Evolutionary conservation across 2,888 invertebrate genomes (phyloP), one percentile per base, ranked within the genome.

Genomic region (Limenitis camilla): DNA sequence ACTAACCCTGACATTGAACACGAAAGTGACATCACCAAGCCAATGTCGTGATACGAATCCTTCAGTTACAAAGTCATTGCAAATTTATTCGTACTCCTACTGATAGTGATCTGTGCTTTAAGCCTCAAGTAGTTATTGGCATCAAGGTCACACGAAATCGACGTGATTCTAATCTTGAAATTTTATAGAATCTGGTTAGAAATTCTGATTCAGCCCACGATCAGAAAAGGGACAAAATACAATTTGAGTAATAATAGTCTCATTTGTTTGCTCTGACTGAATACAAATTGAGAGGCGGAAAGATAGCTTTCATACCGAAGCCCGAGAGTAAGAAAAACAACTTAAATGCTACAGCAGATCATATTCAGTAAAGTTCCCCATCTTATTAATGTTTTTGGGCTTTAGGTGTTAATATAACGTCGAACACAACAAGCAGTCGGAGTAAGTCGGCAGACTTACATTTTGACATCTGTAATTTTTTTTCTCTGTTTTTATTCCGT

Each of bases 1-100:
- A 19, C 30, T 19, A 62, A 49, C 67, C 64, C 41, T 69, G 68
- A 68, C 66, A 67, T 65, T 67, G 65, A 61, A 61, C 54, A 56
- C 57, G 53, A 55, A 50, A 50, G 62, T 62, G 65, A 66, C 63
- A 63, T 65, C 61, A 63, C 55, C 61, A 48, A 62, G 55, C 55
- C 62, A 60, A 61, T 68, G 63, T 65, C 61, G 55, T 53, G 33
- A 36, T 44, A 54, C 57, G 59, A 53, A 54, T 55, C 56, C 58
- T 58, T 59, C 41, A 60, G 52, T 35, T 52, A 55, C 54, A 58
- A 53, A 57, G 54, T 57, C 56, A 59, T 56, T 52, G 57, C 48
- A 49, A 56, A 55, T 58, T 56, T 55, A 60, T 61, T 58, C 53
- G 48, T 61, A 62, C 60, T 58, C 59, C 50, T 46, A 53, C 51